Percentiles rank a stretch among this genome's conserved stretches.
phyloP scores from a whole-genome alignment of 2,113 vertebrate species.

The Chrysemys picta region DNA sequence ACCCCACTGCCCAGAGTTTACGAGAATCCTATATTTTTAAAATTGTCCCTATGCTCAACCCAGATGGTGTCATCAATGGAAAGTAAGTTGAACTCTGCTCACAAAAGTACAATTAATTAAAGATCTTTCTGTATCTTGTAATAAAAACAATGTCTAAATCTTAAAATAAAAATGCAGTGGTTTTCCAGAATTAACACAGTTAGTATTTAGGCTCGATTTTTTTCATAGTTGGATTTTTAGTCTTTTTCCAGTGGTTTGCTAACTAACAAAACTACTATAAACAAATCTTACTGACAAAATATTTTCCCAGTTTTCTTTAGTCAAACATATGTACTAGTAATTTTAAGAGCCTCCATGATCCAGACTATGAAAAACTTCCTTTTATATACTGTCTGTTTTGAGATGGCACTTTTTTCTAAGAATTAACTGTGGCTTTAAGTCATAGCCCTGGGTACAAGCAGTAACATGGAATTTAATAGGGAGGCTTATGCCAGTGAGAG shows the following conservation, averaged over 20 bases:
- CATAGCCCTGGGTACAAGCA: neutral
- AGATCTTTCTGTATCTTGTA: neutral
- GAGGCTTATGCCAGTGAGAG: neutral
- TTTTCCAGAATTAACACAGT: neutral
- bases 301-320: neutral
- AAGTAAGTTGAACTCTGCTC: slow-evolving; percentile 86
- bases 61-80: slow-evolving; percentile 98
- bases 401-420: neutral
- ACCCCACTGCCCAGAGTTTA: slow-evolving; percentile 88
- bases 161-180: neutral
- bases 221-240: fast-evolving
- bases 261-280: neutral
- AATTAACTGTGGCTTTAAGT: neutral
- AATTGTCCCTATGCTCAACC: slow-evolving; percentile 99
- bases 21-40: slow-evolving; percentile 97
- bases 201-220: neutral
- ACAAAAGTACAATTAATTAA: neutral
- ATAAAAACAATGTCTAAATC: neutral
- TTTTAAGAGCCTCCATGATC: neutral
- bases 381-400: neutral
- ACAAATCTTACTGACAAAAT: neutral
- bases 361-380: neutral
- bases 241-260: neutral
- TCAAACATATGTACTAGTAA: no score
- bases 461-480: neutral